Base-by-base conservation (phyloP, 2,797 vertebrate genomes). In the Helarctos malayanus region DNA sequence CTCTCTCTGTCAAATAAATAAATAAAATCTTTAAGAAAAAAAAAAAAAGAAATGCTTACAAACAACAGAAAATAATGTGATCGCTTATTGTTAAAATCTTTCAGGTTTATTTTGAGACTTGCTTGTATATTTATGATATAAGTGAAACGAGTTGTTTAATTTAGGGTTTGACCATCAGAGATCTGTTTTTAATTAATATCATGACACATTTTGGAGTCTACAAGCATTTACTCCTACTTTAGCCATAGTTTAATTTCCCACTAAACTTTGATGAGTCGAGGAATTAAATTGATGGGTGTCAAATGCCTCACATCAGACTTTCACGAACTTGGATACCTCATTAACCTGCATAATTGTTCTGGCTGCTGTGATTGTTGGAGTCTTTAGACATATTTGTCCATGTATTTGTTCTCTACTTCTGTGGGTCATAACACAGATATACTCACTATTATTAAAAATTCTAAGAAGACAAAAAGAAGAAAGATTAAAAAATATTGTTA, bases 281-380 rank as follows among this genome's bases (percentile, higher is more conserved):
- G 57, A 90, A 96, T 92, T 52, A 84, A 97, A 71, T 18, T 91
- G 57, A 45, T 79, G 56, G 41, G 27, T 86, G 29, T 95, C 83
- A 89, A 94, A 96, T 71, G 25, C 57, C 3, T 8, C 27, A 10
- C 15, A 49, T 81, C 10, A 79, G 45, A 87, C 68, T 91, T 29
- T 87, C 57, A 81, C 41, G 47, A 88, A 87, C 27, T 87, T 78
- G 35, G 38, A 78, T 45, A 80, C 7, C 18, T 94, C 71, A 71
- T 93, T 89, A 88, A 93, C 61, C 59, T 68, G 75, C 69, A 38
- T 47, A 81, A 90, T 80, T 82, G 12, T 57, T 68, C 14, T 68
- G 41, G 18, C 54, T 45, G 12, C 15, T 88, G 65, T 90, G 69
- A 92, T 27, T 47, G 65, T 54, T 87, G 69, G 57, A 94, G 41